Evolutionary conservation across 2,797 vertebrate genomes (phyloP).

Genomic region (Notoglanidium macrostoma): DNA sequence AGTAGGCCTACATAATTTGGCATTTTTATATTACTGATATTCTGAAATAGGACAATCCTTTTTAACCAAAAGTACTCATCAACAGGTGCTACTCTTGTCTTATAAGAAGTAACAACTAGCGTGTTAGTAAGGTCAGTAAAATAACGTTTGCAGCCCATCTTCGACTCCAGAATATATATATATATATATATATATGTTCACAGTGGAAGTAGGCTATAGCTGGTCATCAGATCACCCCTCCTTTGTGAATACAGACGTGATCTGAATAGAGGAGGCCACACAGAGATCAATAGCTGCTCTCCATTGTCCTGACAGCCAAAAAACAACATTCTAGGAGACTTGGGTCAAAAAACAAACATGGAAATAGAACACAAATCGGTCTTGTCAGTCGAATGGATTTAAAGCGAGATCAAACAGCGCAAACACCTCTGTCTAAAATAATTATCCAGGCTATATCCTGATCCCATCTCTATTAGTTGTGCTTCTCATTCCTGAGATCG

Average conservation of each 20-base stretch:
- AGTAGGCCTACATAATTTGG: background rate
- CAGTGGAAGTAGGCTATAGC: background rate
- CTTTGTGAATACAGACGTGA: slow-evolving; percentile 46
- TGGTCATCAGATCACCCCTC: slow-evolving; percentile 2
- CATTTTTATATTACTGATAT: background rate
- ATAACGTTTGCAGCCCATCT: background rate
- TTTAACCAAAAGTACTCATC: background rate
- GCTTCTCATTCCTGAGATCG: slow-evolving; percentile 61
- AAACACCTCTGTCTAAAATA: background rate
- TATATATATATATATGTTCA: slow-evolving; percentile 7
- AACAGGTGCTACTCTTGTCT: slow-evolving; percentile 26
- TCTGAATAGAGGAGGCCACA: slow-evolving; percentile 35
- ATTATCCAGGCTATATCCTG: background rate
- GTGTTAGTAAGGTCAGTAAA: background rate
- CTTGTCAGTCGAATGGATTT: background rate
- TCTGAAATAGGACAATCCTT: background rate
- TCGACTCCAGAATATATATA: background rate
- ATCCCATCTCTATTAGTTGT: slow-evolving; percentile 56
- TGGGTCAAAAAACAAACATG: background rate
- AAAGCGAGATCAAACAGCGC: background rate
- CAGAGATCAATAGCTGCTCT: slow-evolving; percentile 53
- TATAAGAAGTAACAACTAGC: background rate
- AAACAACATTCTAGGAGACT: background rate
- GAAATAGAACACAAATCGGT: background rate
- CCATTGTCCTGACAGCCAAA: slow-evolving; percentile 57